These are phyloP conservation scores for Scaptomyza reducta DNA, from an alignment of 2,888 invertebrate genomes.

Conservation along the genomic window DNA sequence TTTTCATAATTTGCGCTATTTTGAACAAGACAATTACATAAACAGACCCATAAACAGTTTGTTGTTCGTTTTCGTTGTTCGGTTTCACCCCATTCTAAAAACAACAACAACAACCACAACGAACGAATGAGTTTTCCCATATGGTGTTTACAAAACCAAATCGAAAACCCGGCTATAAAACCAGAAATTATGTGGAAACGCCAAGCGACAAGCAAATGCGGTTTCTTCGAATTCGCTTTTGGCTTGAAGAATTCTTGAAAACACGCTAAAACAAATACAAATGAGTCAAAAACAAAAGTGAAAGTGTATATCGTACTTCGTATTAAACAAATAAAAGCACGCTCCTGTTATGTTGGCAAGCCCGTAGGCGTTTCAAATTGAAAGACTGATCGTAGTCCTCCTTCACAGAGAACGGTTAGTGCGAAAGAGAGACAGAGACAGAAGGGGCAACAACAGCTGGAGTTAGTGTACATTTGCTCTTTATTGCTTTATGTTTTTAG, in stretches of 20 bases:
- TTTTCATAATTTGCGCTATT: slow-evolving; percentile 60
- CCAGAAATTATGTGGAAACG: slow-evolving; percentile 53
- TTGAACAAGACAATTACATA: slow-evolving; percentile 66
- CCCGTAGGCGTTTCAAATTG: slow-evolving; percentile 42
- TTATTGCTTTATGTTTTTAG: slow-evolving; percentile 15
- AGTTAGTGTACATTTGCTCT: slow-evolving; percentile 54
- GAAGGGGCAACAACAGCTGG: slow-evolving; percentile 24
- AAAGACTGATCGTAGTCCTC: slow-evolving; percentile 18
- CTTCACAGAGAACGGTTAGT: neutral
- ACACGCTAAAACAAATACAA: slow-evolving; percentile 18
- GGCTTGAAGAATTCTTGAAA: slow-evolving; percentile 56
- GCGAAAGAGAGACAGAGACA: neutral
- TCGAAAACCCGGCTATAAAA: slow-evolving; percentile 61
- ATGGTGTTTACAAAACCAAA: slow-evolving; percentile 61
- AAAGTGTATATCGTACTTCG: slow-evolving; percentile 59
- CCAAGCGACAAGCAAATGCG: slow-evolving; percentile 27
- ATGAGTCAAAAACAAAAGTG: slow-evolving; percentile 53
- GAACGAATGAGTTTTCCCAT: slow-evolving; percentile 36
- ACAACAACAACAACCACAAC: slow-evolving; percentile 15
- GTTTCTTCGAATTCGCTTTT: slow-evolving; percentile 46
- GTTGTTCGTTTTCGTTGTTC: slow-evolving; percentile 7
- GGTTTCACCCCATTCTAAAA: slow-evolving; percentile 21
- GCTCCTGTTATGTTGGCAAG: slow-evolving; percentile 33
- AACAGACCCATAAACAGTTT: slow-evolving; percentile 41
- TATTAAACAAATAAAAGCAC: slow-evolving; percentile 5